Evolutionary conservation across 2,888 invertebrate genomes (phyloP), one percentile per base, ranked within the genome.

Genomic region (Thysanoteuthis rhombus): DNA sequence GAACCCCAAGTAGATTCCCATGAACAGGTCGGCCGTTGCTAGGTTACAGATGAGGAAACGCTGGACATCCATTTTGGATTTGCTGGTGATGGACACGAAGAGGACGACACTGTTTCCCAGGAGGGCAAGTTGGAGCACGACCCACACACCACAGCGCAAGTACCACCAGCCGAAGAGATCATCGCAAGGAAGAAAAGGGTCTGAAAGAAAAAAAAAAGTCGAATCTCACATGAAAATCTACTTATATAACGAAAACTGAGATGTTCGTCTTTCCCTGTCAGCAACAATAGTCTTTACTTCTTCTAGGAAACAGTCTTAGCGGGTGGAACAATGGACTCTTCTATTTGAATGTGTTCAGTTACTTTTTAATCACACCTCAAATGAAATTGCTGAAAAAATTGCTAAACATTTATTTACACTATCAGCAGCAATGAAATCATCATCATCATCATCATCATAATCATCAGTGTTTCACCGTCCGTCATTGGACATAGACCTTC

Each of bases 121-220:
- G 97, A 99, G 98, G 90, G 99, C 99, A 95, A 99, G 97, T 94
- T 99, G 98, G 97, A 99, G 99, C 92, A 99, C 99, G 36, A 99
- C 98, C 99, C 99, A 99, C 93, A 99, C 99, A 39, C 99, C 99
- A 97, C 99, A 99, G 90, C 99, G 98, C 95, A 99, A 97, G 10
- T 99, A 99, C 99, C 99, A 99, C 99, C 99, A 99, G 97, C 99
- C 99, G 97, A 99, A 99, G 93, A 99, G 97, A 97, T 99, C 99
- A 96, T 98, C 98, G 97, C 99, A 99, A 10, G 99, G 99, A 96
- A 99, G 97, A 97, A 99, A 99, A 6, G 99, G 99, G 45, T 98
- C 99, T 98, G 97, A 1, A 92, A 52, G 16, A 32, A 91, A 42
- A 32, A 40, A 91, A 5, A 91, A 42, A 75, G 8, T n/a, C 6